Percentiles rank a stretch among this genome's conserved stretches.
Evolutionary conservation across 1,140 invertebrate genomes (phyloP).

Genomic region (Phymorhynchus buccinoides): DNA sequence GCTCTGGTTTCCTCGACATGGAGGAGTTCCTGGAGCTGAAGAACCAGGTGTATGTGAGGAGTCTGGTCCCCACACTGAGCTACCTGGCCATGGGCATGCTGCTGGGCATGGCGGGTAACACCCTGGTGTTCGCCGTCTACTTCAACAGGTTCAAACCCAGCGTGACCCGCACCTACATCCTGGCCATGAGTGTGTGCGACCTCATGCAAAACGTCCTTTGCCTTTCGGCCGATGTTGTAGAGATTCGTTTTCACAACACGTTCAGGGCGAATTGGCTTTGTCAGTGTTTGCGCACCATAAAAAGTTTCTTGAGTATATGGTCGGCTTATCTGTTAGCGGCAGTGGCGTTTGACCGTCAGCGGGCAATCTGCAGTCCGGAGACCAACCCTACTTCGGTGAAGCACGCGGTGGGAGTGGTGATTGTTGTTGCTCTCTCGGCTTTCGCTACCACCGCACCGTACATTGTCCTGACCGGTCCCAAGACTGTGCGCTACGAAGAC

Average conservation of each 20-base stretch:
- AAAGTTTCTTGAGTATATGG: constrained; percentile 26
- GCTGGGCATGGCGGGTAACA: constrained; percentile 53
- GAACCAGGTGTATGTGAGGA: too few species aligned
- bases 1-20: too few species aligned
- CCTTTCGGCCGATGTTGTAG: constrained; percentile 58
- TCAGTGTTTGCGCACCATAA: constrained; percentile 40
- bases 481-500: constrained; percentile 27
- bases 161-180: constrained; percentile 51
- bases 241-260: constrained; percentile 42
- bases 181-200: constrained; percentile 52
- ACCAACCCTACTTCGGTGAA: too few species aligned
- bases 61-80: constrained; percentile 44
- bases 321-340: neutral
- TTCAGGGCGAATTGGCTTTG: constrained; percentile 39
- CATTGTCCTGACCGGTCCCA: constrained; percentile 34
- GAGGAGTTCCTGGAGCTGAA: too few species aligned
- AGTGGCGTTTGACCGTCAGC: too few species aligned
- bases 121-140: constrained; percentile 52
- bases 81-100: constrained; percentile 47
- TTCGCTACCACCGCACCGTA: constrained; percentile 34
- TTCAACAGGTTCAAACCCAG: constrained; percentile 46
- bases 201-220: constrained; percentile 45
- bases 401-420: too few species aligned
- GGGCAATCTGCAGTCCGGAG: too few species aligned
- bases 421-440: neutral